A percentile compares a stretch with the other conserved stretches of the same genome.
Evolutionary conservation across 2,797 vertebrate genomes (phyloP).

Genomic region (Podargus strigoides): DNA sequence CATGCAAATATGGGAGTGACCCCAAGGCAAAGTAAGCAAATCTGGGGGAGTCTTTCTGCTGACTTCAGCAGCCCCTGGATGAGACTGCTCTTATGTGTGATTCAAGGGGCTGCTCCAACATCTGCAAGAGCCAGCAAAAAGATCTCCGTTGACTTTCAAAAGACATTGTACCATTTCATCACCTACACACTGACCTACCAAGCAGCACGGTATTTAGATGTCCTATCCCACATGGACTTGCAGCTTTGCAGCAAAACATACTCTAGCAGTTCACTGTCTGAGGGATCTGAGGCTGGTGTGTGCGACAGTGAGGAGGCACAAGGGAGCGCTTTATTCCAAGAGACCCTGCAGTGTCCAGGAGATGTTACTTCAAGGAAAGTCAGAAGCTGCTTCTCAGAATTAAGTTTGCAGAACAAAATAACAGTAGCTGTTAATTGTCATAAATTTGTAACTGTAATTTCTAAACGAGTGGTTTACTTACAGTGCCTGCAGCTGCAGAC

Average conservation of each 20-base stretch:
- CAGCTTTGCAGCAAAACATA: neutral
- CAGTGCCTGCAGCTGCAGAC: neutral
- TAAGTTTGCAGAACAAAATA: neutral
- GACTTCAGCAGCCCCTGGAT: neutral
- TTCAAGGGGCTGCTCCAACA: neutral
- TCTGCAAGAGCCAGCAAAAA: neutral
- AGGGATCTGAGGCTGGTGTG: neutral
- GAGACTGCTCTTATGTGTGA: fast-evolving
- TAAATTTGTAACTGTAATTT: neutral
- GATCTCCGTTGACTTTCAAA: neutral
- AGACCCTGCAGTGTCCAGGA: neutral
- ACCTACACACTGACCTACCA: neutral
- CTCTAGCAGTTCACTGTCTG: neutral
- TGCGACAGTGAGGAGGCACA: neutral
- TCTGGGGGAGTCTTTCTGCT: neutral
- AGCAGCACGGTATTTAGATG: neutral
- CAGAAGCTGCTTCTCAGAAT: neutral
- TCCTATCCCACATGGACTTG: neutral
- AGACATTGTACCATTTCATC: neutral
- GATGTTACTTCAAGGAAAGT: neutral
- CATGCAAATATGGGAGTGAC: neutral
- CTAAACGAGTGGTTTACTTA: neutral
- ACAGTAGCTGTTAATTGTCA: neutral
- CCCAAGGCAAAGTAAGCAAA: neutral
- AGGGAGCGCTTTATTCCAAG: neutral